Evolutionary conservation across 2,113 vertebrate genomes (phyloP).

Genomic region (Orthonyx spaldingii): DNA sequence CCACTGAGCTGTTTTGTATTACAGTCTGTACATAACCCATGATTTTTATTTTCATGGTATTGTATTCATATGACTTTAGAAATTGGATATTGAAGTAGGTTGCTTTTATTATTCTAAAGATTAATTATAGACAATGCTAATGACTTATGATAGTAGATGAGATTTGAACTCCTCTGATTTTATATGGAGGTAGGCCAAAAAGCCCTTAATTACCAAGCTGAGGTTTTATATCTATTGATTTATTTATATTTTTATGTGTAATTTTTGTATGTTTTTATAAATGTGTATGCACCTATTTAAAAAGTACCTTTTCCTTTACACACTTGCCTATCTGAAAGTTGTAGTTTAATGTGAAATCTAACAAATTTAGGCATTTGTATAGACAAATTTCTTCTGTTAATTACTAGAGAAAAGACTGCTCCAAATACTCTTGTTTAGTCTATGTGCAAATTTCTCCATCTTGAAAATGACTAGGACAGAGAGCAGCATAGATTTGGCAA

Average conservation of each 20-base stretch:
- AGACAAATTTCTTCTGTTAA: neutral
- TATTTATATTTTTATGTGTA: neutral
- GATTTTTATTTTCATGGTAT: rapidly evolving
- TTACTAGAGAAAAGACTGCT: neutral
- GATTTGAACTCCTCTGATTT: neutral
- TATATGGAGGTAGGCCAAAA: neutral
- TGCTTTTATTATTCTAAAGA: neutral
- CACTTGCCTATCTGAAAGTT: neutral
- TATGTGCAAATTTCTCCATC: neutral
- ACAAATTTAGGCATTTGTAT: neutral
- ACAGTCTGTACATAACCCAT: neutral
- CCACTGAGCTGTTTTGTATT: neutral
- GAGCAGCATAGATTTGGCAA: neutral
- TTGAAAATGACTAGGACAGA: neutral
- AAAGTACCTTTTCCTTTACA: neutral
- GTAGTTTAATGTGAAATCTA: neutral
- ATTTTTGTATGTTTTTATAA: neutral
- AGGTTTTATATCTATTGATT: neutral
- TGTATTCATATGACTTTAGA: neutral
- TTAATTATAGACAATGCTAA: neutral
- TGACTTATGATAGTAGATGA: neutral
- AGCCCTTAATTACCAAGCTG: neutral
- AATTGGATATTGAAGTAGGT: neutral
- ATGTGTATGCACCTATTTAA: neutral
- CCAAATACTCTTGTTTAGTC: neutral